Evolutionary conservation across 2,888 invertebrate genomes (phyloP), one percentile per base, ranked within the genome.

Genomic region (Linnaemya vulpina): DNA sequence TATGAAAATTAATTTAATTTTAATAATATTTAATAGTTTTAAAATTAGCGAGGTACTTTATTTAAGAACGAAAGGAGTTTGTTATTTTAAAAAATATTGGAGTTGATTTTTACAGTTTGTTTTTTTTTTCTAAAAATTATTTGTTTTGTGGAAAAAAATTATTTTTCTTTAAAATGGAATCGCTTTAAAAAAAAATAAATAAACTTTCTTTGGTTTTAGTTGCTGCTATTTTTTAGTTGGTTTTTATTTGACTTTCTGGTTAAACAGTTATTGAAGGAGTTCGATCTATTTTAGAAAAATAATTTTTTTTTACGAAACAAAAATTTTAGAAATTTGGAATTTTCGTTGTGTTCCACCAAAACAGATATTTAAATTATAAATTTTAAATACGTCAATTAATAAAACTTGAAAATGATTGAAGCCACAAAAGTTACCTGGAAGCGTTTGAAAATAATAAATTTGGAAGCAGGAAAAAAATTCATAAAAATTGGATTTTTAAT

Each of bases 1-100:
- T 38, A n/a, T n/a, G n/a, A n/a, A n/a, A n/a, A n/a, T 58, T n/a
- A 10, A 22, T 10, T 40, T 15, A 25, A 22, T 17, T 25, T 38
- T 51, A 70, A 3, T 55, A 68, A 30, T 30, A 8, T 25, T 17
- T 46, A 60, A 40, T 38, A 60, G 43, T 49, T 15, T 13, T 49
- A 71, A 76, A 82, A 62, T 25, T 40, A 83, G 82, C 82, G 82
- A 83, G 82, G 82, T 83, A 83, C 76, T 82, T 70, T 63, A 53
- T 53, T 58, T 58, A 43, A 51, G 30, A 25, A 43, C 22, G 13
- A 38, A 38, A 67, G 46, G 4, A 35, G n/a, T 74, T 30, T n/a
- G n/a, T n/a, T n/a, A n/a, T n/a, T n/a, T 46, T 55, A 25, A 53
- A 77, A 30, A 78, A 78, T 67, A 43, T 75, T 53, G 30, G 22